Base-by-base conservation (phyloP, 1,140 invertebrate genomes). In the Meloidogyne exigua region DNA sequence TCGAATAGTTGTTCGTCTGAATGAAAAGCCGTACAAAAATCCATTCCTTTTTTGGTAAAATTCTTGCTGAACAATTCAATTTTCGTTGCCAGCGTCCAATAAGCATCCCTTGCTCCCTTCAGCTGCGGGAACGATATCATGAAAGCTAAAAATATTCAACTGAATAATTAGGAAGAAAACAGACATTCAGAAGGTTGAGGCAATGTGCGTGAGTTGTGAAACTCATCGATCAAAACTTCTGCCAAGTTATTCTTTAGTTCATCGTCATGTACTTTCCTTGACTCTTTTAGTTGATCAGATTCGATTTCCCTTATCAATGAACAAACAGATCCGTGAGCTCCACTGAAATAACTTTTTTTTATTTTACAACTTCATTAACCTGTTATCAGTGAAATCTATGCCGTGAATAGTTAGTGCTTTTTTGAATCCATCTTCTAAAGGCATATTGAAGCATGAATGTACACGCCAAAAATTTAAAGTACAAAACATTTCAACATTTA, bases 401-500 rank as follows among this genome's bases (percentile, higher is more conserved):
- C 18, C 49, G 10, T 57, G 18, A n/a, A 9, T 57, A 5, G 4
- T n/a, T 57, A 57, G 49, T n/a, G 49, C 49, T n/a, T 57, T 57
- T 49, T 57, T 57, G 9, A 57, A 57, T 4, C 49, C 49, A 57
- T 57, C 49, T n/a, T 57, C 49, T n/a, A 57, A n/a, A 1, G 49
- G 49, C 49, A 57, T 57, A n/a, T 5, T 57, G 49, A 57, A 57
- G 49, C 49, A 57, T 0, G 49, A 57, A 57, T 57, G 49, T 0
- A 57, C 49, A 57, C 18, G 49, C 49, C 49, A 57, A 57, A 57
- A 57, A n/a, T 57, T 57, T n/a, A 57, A 57, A 0, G 49, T 57
- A n/a, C 49, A 57, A 57, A 57, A 57, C 49, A 57, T 57, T 57
- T 57, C 49, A n/a, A 57, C 49, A n/a, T 57, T 57, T n/a, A 57